Conservation (phyloP, 1,140 invertebrate genomes). For the Drosophila teissieri region DNA sequence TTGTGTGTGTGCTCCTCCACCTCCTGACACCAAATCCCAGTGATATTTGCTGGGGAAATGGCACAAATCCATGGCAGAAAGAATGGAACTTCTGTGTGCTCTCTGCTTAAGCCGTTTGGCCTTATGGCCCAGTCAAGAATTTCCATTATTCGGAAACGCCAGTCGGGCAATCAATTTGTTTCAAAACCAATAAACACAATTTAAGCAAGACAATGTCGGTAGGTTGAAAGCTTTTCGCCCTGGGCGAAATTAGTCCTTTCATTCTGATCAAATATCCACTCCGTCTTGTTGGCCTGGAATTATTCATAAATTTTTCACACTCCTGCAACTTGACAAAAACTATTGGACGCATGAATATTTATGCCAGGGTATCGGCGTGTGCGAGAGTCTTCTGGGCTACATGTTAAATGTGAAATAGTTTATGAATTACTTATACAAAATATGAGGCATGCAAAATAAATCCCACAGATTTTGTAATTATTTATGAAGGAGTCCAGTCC, state of each 20-base stretch:
- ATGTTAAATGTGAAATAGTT: background rate
- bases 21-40: background rate
- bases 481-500: no score
- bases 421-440: background rate
- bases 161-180: conserved; percentile 57
- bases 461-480: no score
- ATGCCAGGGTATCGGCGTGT: conserved; percentile 5
- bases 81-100: conserved; percentile 27
- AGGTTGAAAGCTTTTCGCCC: conserved; percentile 5
- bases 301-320: conserved; percentile 45
- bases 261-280: conserved; percentile 24
- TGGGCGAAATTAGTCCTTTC: conserved; percentile 30
- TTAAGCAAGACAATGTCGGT: conserved; percentile 33
- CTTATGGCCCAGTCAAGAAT: conserved; percentile 35
- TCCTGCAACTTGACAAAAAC: conserved; percentile 18
- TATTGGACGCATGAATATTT: conserved; percentile 35
- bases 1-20: background rate
- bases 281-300: conserved; percentile 5
- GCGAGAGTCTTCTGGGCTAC: background rate
- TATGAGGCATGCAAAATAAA: no score
- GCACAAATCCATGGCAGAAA: conserved; percentile 10
- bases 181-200: conserved; percentile 55
- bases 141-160: conserved; percentile 42
- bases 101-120: background rate
- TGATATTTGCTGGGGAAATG: conserved; percentile 26